Evolutionary conservation across 1,140 invertebrate species (phyloP), one percentile per base, ranked within the genome.

Genomic region (Heterodera schachtii): DNA sequence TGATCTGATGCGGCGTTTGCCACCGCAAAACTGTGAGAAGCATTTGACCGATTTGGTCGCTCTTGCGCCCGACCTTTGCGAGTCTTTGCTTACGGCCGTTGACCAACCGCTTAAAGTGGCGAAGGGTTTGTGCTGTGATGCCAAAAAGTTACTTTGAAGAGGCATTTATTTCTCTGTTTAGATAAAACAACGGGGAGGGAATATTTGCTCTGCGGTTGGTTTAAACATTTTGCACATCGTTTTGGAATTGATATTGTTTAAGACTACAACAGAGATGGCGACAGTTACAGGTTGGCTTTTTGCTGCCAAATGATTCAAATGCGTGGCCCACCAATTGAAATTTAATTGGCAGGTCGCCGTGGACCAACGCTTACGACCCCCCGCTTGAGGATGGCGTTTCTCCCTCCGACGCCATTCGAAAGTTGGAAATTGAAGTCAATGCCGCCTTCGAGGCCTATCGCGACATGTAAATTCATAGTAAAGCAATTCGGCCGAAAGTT

Each of bases 21-120:
- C 98, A 84, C 98, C 98, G 83, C 97, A 99, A 91, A 95, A 98
- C 91, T 98, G 99, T 88, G 97, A 98, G 90, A 97, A 98, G 90
- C 98, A 98, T 92, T 92, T 99, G 71, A 95, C 94, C 91, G 96
- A 99, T 93, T 92, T 99, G 85, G 98, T 99, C 87, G 96, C 98
- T 91, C 92, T 99, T 90, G 96, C 96, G 79, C 97, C 97, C 67
- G 93, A 93, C 90, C 92, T 99, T 64, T 98, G 96, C 90, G 97
- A 99, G 91, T 96, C 98, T 91, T 92, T 99, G 79, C 91, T 99
- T 7, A 97, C 96, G 13, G 97, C 96, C 2, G 96, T 99, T 44
- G 97, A 99, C 91, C 97, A 99, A 91, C 97, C 97, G 13, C 91
- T 99, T 74, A 98, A 99, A 93, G 96, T 99, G 86, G 95, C 96